Conservation (phyloP, 2,113 vertebrate species). For the Psophia crepitans region DNA sequence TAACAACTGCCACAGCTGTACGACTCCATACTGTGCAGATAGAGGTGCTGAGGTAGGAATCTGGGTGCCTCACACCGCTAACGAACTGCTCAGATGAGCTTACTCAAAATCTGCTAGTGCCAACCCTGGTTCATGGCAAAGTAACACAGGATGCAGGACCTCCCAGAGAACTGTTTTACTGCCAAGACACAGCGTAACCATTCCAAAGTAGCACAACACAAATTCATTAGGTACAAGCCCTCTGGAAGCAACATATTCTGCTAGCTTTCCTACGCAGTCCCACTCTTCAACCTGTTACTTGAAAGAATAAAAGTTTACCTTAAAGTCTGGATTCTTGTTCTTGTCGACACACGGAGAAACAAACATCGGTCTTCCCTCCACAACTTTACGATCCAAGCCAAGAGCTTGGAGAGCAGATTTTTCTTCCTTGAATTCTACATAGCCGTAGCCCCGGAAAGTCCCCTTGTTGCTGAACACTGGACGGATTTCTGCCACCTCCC, state of each 20-base stretch:
- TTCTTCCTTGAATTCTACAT: slow-evolving; percentile 86
- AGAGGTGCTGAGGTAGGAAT: background rate
- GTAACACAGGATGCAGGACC: accelerated
- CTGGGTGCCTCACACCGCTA: background rate
- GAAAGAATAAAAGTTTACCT: slow-evolving; percentile 72
- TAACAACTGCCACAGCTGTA: background rate
- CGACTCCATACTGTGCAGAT: background rate
- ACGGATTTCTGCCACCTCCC: slow-evolving; percentile 82
- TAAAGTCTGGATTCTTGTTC: slow-evolving; percentile 93
- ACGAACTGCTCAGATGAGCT: background rate
- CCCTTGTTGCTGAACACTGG: slow-evolving; percentile 84
- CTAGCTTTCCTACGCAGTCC: background rate
- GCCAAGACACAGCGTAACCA: background rate
- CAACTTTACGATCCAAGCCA: slow-evolving; percentile 80
- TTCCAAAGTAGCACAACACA: accelerated
- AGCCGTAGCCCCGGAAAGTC: slow-evolving; percentile 90
- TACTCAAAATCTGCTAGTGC: background rate
- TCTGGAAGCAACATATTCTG: background rate
- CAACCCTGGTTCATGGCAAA: background rate
- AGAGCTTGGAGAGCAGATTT: slow-evolving; percentile 81
- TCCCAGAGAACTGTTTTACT: background rate
- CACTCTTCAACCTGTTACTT: background rate
- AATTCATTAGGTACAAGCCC: background rate
- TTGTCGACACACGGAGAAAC: slow-evolving; percentile 96
- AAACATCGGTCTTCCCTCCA: slow-evolving; percentile 93